Evolutionary conservation across 1,140 invertebrate species (phyloP), one percentile per base, ranked within the genome.

Genomic region (Brachionus sp.): DNA sequence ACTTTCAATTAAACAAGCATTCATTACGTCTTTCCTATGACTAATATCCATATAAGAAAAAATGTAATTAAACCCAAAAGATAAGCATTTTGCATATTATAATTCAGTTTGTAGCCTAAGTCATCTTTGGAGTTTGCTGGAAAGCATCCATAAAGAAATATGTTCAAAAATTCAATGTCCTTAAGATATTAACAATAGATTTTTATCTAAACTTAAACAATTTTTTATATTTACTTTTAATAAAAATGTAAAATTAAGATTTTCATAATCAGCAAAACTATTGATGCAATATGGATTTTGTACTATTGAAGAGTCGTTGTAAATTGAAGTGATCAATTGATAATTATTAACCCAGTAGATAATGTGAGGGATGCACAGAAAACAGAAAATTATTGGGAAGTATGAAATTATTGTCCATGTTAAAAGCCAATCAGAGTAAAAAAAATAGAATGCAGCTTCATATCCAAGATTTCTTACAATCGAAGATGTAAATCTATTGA

Each of bases 11-110:
- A 16, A 42, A 19, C 13, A 35, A 9, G 19, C 13, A 46, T 29
- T 12, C 19, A 39, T 64, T 80, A 80, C 77, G 19, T 23, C 1
- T 13, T 62, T 33, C 77, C 77, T 16, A 80, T 80, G 29, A 29
- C 23, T 6, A 62, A 37, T 42, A 44, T 39, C 77, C 77, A 80
- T 2, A 25, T 35, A 3, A 80, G 6, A 62, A 62, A 62, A 62
- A 80, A 80, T 3, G 57, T 9, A 0, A 57, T 66, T 10, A 37
- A 23, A 6, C 16, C 12, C 9, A 80, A 25, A 5, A 80, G 33
- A 66, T 80, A 80, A 19, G 77, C 77, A 80, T 75, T 29, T 39
- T 75, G 70, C 19, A 75, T 25, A 46, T 39, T 75, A 10, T 75
- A 75, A 29, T 50, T 33, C 5, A 75, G 23, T 46, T 29, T 46